These are phyloP conservation scores for Tubulanus polymorphus DNA, from an alignment of 2,888 invertebrate species.

Conservation along the genomic window DNA sequence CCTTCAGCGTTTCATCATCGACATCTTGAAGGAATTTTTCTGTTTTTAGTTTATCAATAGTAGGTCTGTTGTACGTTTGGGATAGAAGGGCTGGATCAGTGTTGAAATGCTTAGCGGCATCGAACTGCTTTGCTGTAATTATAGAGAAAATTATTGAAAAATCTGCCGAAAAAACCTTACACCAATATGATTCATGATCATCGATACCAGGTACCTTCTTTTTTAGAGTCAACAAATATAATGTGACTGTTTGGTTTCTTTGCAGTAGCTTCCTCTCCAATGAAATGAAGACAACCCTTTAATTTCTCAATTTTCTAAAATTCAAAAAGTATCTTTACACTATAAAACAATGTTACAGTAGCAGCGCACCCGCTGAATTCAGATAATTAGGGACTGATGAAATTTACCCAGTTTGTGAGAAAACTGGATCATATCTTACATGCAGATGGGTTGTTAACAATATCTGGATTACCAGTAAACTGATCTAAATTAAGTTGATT, in stretches of 20 bases:
- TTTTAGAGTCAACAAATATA: slow-evolving; percentile 70
- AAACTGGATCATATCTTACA: too few relatives aligned
- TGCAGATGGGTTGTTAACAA: too few relatives aligned
- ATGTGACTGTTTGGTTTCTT: slow-evolving; percentile 75
- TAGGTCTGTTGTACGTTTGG: slow-evolving; percentile 68
- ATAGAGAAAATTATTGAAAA: slow-evolving; percentile 3
- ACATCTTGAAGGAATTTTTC: slow-evolving; percentile 22
- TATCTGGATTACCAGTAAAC: too few relatives aligned
- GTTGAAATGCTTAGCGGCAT: slow-evolving; percentile 67
- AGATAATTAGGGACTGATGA: too few relatives aligned
- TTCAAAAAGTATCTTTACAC: too few relatives aligned
- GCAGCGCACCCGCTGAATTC: too few relatives aligned
- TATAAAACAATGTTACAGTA: too few relatives aligned
- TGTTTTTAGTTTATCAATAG: slow-evolving; percentile 55
- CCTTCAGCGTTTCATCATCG: slow-evolving; percentile 23
- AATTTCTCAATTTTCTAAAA: slow-evolving; percentile 66
- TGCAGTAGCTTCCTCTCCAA: slow-evolving; percentile 67
- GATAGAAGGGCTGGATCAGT: slow-evolving; percentile 71
- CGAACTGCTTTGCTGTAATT: slow-evolving; percentile 59
- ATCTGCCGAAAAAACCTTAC: too few relatives aligned
- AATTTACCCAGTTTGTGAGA: too few relatives aligned
- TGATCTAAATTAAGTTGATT: too few relatives aligned
- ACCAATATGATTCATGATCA: too few relatives aligned
- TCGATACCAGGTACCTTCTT: too few relatives aligned
- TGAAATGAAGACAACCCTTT: slow-evolving; percentile 77